Evolutionary conservation across 2,888 invertebrate genomes (phyloP), one percentile per base, ranked within the genome.

Genomic region (Steromphala cineraria): DNA sequence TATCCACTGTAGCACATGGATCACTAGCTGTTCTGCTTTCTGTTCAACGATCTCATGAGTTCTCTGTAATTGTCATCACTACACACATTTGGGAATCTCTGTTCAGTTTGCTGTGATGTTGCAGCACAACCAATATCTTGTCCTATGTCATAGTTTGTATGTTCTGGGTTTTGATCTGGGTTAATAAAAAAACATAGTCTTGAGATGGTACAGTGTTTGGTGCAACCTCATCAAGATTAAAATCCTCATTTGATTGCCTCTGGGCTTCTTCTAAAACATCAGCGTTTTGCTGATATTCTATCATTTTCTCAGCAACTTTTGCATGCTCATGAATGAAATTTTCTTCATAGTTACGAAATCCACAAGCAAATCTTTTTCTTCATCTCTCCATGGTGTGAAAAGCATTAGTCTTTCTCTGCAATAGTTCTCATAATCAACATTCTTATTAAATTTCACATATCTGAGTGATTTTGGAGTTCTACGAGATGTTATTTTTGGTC

Each of bases 301-400:
- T 24, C 75, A 75, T 78, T 19, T 74, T 31, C n/a, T 71, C 21
- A 77, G 80, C 55, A 79, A 83, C 81, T 36, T 67, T 77, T 19
- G 76, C 67, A 76, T 53, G 55, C 10, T 1, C 1, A 5, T 13
- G 5, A 46, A 10, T 46, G 46, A 46, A 46, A 46, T 46, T 80
- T 4, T 81, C 67, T 24, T 67, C 17, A 74, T 79, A 84, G 10
- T 82, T 53, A 13, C 28, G 19, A 67, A 21, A 78, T 24, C 71
- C 53, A 52, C 75, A 21, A 53, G 40, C 17, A 85, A 74, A 13
- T 81, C 82, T 15, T 62, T 40, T 46, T 86, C 31, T 83, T 91
- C 91, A 79, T 90, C 67, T 75, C 90, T 78, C 91, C 91, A 92
- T 8, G 90, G 87, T 0, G 81, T 19, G 80, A 82, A 92, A 8